These are phyloP conservation scores for Psammodynastes pulverulentus DNA, from an alignment of 2,113 vertebrate genomes.

Conservation along the genomic window DNA sequence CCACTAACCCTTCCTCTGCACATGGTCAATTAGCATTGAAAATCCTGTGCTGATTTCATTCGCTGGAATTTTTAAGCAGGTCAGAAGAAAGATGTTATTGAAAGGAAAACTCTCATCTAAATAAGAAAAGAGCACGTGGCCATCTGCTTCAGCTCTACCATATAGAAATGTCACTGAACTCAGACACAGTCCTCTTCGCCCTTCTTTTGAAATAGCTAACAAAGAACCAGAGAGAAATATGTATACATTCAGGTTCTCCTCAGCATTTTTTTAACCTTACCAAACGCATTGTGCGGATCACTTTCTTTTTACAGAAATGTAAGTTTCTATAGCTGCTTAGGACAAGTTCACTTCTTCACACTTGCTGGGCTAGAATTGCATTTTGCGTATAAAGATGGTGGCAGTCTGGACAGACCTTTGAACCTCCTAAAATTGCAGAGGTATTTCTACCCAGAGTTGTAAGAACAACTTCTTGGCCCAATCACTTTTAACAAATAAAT, in stretches of 20 bases:
- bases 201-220: constrained; percentile 51
- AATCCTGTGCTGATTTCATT: constrained; percentile 81
- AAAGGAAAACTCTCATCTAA: constrained; percentile 82
- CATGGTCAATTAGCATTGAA: constrained; percentile 82
- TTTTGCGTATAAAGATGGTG: constrained; percentile 29
- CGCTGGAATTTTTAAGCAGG: constrained; percentile 81
- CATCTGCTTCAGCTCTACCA: constrained; percentile 71
- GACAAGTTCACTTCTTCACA: constrained; percentile 54
- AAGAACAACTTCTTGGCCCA: not conserved
- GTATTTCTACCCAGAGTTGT: constrained; percentile 10
- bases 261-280: constrained; percentile 37
- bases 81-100: constrained; percentile 85
- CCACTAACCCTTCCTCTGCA: constrained; percentile 72
- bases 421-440: constrained; percentile 17
- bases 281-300: constrained; percentile 38
- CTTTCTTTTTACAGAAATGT: constrained; percentile 55
- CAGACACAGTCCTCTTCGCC: constrained; percentile 47
- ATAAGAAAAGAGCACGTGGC: constrained; percentile 77
- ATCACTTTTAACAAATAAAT: not conserved
- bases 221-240: constrained; percentile 56
- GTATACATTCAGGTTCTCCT: constrained; percentile 54
- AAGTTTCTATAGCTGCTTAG: constrained; percentile 21
- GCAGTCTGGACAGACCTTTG: constrained; percentile 22
- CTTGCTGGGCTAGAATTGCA: constrained; percentile 38
- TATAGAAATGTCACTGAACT: constrained; percentile 68